Base-by-base conservation (phyloP, 35 echinoderm and acorn worm species). In the Stichopus chloronotus region DNA sequence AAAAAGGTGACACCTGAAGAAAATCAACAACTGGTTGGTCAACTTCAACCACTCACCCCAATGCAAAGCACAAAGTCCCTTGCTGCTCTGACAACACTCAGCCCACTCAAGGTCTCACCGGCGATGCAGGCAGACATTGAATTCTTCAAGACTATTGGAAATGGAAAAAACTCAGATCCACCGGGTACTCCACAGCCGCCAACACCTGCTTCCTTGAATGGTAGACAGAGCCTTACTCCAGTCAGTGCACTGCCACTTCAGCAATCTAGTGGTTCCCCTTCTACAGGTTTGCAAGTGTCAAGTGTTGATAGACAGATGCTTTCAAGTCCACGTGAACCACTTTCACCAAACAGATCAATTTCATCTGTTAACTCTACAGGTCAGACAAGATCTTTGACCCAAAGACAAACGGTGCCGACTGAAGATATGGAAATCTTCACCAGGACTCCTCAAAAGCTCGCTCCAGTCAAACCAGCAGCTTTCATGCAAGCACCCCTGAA, bases 381-480 rank as follows among this genome's bases (percentile, higher is more conserved):
- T 74, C 19, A 16, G 22, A 14, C 12, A 74, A 74, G 17, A 74
- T 19, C 13, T n/a, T 74, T 74, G 1, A 14, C 19, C 19, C 13
- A 74, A 74, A 74, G 69, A 21, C 69, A 16, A 74, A 4, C 13
- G 6, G 69, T 74, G 19, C 69, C 69, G 4, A 74, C 22, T 74
- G 69, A 74, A 74, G 69, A 74, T 74, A 74, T 74, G 19, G 69
- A 74, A 74, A 74, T 74, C 17, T 74, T 74, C 69, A 74, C 69
- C 7, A 21, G 69, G 7, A 7, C 69, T 74, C 69, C 6, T 20
- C 17, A 74, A 74, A 74, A 74, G 22, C 20, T 74, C 22, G 69
- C 69, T 74, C 69, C 12, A 74, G 17, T 74, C 22, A 74, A 21
- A 74, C 14, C 69, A 74, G 69, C 69, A 74, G 69, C 13, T 14